A percentile compares a stretch with the other conserved stretches of the same genome.
These are phyloP conservation scores for Monomorium pharaonis DNA, from an alignment of 1,140 invertebrate genomes.

Conservation along the genomic window DNA sequence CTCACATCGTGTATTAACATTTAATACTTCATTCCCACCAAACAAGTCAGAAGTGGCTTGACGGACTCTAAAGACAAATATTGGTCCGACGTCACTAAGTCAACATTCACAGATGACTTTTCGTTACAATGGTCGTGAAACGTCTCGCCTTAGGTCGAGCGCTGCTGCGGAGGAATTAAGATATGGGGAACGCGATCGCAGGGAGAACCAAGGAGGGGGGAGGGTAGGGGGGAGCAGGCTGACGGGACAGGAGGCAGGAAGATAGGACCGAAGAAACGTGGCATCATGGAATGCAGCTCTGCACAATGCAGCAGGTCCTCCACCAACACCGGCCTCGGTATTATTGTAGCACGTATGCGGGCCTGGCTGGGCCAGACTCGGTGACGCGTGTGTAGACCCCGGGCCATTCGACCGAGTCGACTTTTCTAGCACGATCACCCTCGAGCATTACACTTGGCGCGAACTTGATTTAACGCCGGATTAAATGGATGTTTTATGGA, in stretches of 20 bases:
- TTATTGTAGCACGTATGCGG: slow-evolving; percentile 57
- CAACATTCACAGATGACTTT: slow-evolving; percentile 53
- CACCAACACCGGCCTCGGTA: slow-evolving; percentile 51
- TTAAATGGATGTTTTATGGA: slow-evolving; percentile 43
- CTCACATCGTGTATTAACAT: slow-evolving; percentile 17
- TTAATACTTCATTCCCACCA: slow-evolving; percentile 31
- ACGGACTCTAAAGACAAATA: slow-evolving; percentile 31
- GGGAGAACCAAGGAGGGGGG: not conserved
- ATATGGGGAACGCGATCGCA: slow-evolving; percentile 46
- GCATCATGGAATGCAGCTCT: slow-evolving; percentile 72
- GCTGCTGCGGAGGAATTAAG: slow-evolving; percentile 60
- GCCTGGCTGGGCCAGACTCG: not conserved
- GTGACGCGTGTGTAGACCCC: slow-evolving; percentile 16
- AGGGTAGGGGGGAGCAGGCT: not conserved
- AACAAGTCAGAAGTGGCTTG: slow-evolving; percentile 7
- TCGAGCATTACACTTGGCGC: slow-evolving; percentile 32
- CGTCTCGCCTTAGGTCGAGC: slow-evolving; percentile 36
- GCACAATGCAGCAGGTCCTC: slow-evolving; percentile 69
- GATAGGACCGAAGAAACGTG: slow-evolving; percentile 54
- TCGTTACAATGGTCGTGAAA: slow-evolving; percentile 55
- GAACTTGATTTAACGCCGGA: slow-evolving; percentile 53
- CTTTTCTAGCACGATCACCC: slow-evolving; percentile 53
- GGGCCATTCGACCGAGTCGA: slow-evolving; percentile 26
- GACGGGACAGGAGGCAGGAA: slow-evolving; percentile 1
- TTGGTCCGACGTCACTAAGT: slow-evolving; percentile 47